Conservation (phyloP, 2,113 vertebrate species). For the Reinhardtius hippoglossoides region DNA sequence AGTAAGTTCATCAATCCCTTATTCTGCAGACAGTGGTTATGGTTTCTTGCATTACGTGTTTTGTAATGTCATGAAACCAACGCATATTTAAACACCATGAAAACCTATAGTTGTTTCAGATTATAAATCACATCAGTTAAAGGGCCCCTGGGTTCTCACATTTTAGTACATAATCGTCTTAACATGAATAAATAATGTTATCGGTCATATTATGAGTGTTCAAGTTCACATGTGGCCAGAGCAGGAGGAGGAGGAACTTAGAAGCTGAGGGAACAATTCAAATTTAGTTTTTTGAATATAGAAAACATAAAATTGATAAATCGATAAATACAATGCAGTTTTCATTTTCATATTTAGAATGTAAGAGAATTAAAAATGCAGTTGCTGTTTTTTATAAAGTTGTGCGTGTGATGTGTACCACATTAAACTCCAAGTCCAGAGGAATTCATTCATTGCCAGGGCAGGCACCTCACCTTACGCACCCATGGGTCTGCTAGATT, state of each 20-base stretch:
- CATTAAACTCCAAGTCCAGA: constrained; percentile 14
- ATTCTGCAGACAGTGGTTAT: neutral
- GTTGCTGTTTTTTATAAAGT: neutral
- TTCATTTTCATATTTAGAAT: neutral
- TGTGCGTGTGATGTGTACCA: neutral
- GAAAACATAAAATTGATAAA: neutral
- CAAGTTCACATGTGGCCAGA: constrained; percentile 10
- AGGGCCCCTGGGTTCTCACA: neutral
- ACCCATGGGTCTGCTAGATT: constrained; percentile 73
- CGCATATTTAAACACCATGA: neutral
- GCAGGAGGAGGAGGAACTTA: neutral
- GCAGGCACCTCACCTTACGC: constrained; percentile 54
- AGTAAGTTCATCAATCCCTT: constrained; percentile 48
- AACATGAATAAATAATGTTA: neutral
- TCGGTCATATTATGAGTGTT: neutral
- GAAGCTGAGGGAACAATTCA: neutral
- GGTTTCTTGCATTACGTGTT: constrained; percentile 14
- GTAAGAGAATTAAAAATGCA: neutral
- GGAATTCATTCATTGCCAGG: constrained; percentile 35
- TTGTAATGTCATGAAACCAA: constrained; percentile 11
- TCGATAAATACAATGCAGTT: neutral
- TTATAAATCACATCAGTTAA: constrained; percentile 12
- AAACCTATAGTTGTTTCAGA: neutral
- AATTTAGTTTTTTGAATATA: neutral
- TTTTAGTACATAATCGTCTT: neutral